These are phyloP conservation scores for Dynastes hyllus DNA, from an alignment of 2,888 invertebrate species.

Conservation along the genomic window DNA sequence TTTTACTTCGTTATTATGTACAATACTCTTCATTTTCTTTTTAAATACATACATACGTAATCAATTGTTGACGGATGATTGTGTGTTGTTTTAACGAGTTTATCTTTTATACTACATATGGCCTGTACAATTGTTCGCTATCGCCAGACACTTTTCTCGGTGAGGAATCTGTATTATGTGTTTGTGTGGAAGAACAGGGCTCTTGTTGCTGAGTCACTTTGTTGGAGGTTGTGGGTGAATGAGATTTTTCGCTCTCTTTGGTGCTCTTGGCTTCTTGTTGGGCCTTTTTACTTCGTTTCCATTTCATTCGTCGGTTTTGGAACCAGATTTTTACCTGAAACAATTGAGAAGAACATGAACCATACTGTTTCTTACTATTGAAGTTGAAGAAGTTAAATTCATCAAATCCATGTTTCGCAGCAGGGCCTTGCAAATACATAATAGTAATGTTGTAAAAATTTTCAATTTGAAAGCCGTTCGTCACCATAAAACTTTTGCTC, in stretches of 20 bases:
- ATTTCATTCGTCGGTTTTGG: slow-evolving; percentile 98
- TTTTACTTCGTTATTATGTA: slow-evolving; percentile 39
- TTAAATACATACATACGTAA: slow-evolving; percentile 36
- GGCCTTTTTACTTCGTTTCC: slow-evolving; percentile 98
- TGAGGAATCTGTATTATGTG: slow-evolving; percentile 52
- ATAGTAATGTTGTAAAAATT: no score
- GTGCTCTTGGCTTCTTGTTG: slow-evolving; percentile 87
- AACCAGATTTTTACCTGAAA: slow-evolving; percentile 98
- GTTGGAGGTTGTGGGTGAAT: slow-evolving; percentile 54
- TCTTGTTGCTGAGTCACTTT: slow-evolving; percentile 55
- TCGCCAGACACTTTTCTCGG: slow-evolving; percentile 65
- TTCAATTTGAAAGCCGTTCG: no score
- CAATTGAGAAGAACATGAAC: slow-evolving; percentile 55
- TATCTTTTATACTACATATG: slow-evolving; percentile 70
- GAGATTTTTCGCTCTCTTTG: slow-evolving; percentile 65
- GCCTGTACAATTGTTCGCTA: slow-evolving; percentile 71
- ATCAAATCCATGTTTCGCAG: no score
- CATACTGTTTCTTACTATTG: no score
- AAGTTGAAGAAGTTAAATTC: no score
- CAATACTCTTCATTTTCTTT: slow-evolving; percentile 22
- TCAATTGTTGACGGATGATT: slow-evolving; percentile 19
- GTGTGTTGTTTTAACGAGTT: slow-evolving; percentile 2
- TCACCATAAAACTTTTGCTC: no score
- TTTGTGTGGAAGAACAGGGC: slow-evolving; percentile 51
- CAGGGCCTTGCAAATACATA: no score